Evolutionary conservation across 2,797 vertebrate species (phyloP), one percentile per base, ranked within the genome.

Genomic region (Molossus molossus): DNA sequence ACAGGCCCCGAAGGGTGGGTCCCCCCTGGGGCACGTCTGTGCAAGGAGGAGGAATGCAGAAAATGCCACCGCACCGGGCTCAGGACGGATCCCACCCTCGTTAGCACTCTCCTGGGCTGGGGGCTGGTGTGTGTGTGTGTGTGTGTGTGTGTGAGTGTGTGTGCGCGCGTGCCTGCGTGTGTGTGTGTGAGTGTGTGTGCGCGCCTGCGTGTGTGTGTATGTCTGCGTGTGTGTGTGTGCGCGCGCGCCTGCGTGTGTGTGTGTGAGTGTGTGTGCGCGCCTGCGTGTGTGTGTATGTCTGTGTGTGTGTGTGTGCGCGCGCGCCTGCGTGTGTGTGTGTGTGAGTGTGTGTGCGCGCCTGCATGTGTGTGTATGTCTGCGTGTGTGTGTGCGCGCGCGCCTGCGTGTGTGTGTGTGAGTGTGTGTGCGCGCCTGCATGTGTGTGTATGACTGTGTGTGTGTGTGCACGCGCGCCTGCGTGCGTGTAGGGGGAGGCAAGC

Each of bases 251-350:
- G n/a, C 8, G n/a, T 9, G 65, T 0, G 18, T 7, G 23, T 1
- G 11, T 12, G 25, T 14, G 27, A 14, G 62, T 64, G 62, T 65
- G 62, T 15, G 29, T 27, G 62, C 10, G 50, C n/a, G n/a, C n/a
- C n/a, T n/a, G n/a, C n/a, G 9, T 2, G 4, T 6, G 48, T 25
- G 40, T n/a, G 27, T 64, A 27, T 7, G 27, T 29, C 7, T 9
- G 11, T 12, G 25, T 14, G 27, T 29, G 62, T 64, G 62, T 65
- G 62, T 15, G 29, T 27, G 62, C 10, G 50, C n/a, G n/a, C n/a
- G n/a, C n/a, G n/a, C n/a, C n/a, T n/a, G n/a, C n/a, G n/a, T n/a
- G 27, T 4, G 10, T 2, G 33, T 0, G 9, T 2, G 4, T 6
- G 48, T 25, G 37, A 23, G 27, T 4, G 11, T 2, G 33, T 0